Base-by-base conservation (phyloP, 2,797 vertebrate genomes). In the Sebastes paucispinis region DNA sequence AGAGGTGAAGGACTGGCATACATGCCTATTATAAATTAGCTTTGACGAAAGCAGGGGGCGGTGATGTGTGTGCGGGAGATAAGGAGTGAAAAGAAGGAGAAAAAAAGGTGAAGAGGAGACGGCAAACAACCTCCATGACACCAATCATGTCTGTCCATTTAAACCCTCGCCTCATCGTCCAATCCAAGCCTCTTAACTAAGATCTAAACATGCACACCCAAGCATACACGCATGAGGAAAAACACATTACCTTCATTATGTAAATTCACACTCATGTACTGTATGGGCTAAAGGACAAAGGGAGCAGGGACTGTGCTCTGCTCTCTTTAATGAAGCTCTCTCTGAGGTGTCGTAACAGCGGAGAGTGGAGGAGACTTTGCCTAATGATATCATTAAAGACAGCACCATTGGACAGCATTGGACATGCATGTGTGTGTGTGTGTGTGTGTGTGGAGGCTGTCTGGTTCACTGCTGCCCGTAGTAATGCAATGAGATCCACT, bases 361-460 rank as follows among this genome's bases (percentile, higher is more conserved):
- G 67, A 77, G 27, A 85, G 69, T 50, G 74, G 73, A 81, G 69
- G 58, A 85, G 62, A 80, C 43, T 88, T 72, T 29, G 60, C 75
- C 80, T 90, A 86, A 91, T 87, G 72, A 81, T 79, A 73, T 77
- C 75, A 86, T 83, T 83, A 87, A 84, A 78, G 77, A 82, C 65
- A 68, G 54, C 8, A n/a, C 27, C 29, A 69, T 20, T 65, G 60
- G 34, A 25, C 18, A 7, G 31, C 29, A 69, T 16, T 65, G 60
- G 34, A 25, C 14, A 7, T 36, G 77, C 29, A n/a, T 20, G 73
- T 52, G 73, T 69, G 69, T 43, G 75, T 69, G 73, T 69, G 69
- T 43, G 75, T 69, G 69, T 27, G 29, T 5, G 24, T 60, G 60
- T 75, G 60, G 16, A 60, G 22, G 34, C 70, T 71, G 59, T 63